Percentiles rank a stretch among this genome's conserved stretches.
phyloP scores from a whole-genome alignment of 2,888 invertebrate species.

The Habrosyne pyritoides region DNA sequence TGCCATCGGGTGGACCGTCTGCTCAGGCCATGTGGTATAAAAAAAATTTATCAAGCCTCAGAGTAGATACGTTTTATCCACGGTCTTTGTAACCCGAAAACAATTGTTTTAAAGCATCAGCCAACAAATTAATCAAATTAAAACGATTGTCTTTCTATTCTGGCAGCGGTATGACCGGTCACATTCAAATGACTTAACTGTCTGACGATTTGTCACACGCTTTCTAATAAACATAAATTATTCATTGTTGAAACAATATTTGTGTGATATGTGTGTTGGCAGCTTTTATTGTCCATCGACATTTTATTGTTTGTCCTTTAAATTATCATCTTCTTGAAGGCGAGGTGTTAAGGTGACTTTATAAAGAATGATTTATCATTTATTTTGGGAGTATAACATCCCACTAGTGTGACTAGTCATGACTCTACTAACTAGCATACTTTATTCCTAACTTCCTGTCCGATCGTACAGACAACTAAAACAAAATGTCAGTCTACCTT shows the following conservation, averaged over 20 bases:
- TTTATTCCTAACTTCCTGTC: too few species aligned
- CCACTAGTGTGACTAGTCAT: too few species aligned
- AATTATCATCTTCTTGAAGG: background rate
- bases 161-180: background rate
- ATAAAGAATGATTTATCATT: too few species aligned
- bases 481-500: too few species aligned
- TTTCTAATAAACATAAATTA: conserved; percentile 24
- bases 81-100: background rate
- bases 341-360: background rate
- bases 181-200: conserved; percentile 2
- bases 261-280: background rate
- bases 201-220: conserved; percentile 9
- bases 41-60: background rate
- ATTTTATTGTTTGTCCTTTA: background rate
- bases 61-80: background rate
- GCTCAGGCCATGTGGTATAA: too few species aligned
- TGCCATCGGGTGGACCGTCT: too few species aligned
- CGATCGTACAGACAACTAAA: too few species aligned
- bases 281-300: background rate
- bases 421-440: background rate
- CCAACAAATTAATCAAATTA: conserved; percentile 14
- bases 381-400: too few species aligned
- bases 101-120: conserved; percentile 4
- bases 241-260: background rate
- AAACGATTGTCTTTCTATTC: background rate